phyloP scores from a whole-genome alignment of 1,140 invertebrate genomes.

The Stegodyphus dumicola region DNA sequence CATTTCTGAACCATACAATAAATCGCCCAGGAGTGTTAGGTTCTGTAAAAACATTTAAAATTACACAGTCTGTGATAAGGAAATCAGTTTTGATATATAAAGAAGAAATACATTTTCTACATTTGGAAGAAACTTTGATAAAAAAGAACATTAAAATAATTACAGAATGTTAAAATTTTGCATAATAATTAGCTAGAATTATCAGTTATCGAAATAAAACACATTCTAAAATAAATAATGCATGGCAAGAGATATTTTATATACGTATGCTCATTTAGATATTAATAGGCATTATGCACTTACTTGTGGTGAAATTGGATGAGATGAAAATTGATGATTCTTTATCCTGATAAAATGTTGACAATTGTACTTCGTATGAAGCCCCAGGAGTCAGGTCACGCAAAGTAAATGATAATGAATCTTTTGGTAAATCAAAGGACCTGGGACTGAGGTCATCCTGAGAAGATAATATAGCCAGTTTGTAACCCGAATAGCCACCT shows the following conservation, averaged over 20 bases:
- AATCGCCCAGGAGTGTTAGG: slow-evolving; percentile 94
- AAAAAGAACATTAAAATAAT: too few species aligned
- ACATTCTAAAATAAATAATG: not conserved
- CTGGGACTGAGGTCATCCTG: slow-evolving; percentile 71
- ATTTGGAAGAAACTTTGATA: too few species aligned
- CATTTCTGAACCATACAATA: slow-evolving; percentile 96
- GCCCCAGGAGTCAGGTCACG: slow-evolving; percentile 87
- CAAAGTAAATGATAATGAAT: slow-evolving; percentile 77
- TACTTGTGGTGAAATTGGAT: slow-evolving; percentile 87
- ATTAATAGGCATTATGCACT: not conserved
- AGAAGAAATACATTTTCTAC: not conserved
- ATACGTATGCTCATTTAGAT: not conserved
- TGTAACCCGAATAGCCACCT: slow-evolving; percentile 84
- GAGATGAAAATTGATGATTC: slow-evolving; percentile 87
- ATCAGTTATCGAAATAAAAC: not conserved
- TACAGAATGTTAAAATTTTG: too few species aligned
- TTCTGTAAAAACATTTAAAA: slow-evolving; percentile 66
- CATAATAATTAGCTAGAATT: too few species aligned
- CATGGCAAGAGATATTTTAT: not conserved
- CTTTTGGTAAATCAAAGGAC: slow-evolving; percentile 73
- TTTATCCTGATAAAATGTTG: slow-evolving; percentile 88
- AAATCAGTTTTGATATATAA: not conserved
- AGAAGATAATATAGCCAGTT: slow-evolving; percentile 79
- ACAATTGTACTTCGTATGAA: slow-evolving; percentile 90
- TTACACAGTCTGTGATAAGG: not conserved